phyloP scores from a whole-genome alignment of 2,797 vertebrate species.

The Chelonia mydas region DNA sequence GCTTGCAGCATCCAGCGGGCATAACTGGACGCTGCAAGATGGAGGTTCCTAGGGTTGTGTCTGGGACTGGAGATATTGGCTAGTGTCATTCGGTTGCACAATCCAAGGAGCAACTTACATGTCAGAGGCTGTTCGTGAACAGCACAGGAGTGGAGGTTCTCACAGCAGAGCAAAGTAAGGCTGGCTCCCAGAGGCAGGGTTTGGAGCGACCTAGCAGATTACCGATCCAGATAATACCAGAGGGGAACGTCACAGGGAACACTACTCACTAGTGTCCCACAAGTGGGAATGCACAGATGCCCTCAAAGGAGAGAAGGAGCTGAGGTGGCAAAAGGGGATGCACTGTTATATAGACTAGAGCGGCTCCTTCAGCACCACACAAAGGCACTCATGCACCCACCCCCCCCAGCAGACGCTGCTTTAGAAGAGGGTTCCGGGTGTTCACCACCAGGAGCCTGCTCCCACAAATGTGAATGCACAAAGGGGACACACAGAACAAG shows the following conservation, averaged over 20 bases:
- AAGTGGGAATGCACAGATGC: background rate
- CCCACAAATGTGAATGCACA: background rate
- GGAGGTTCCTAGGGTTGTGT: no score
- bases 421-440: rapidly evolving
- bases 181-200: no score
- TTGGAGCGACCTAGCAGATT: no score
- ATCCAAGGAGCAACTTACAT: no score
- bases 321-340: background rate
- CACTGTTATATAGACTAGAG: background rate
- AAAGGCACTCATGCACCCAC: background rate
- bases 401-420: background rate
- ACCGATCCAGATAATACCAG: no score
- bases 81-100: no score
- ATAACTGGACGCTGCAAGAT: no score
- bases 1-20: no score
- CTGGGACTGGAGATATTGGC: no score
- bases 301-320: background rate
- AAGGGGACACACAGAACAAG: background rate
- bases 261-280: background rate
- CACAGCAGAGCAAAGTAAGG: no score
- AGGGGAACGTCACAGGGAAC: background rate
- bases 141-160: no score
- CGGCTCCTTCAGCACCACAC: background rate
- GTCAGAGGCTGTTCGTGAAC: no score
- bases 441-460: background rate